Percentiles rank a stretch among this genome's conserved stretches.
These are phyloP conservation scores for Indicator indicator DNA, from an alignment of 2,113 vertebrate species.

Conservation along the genomic window DNA sequence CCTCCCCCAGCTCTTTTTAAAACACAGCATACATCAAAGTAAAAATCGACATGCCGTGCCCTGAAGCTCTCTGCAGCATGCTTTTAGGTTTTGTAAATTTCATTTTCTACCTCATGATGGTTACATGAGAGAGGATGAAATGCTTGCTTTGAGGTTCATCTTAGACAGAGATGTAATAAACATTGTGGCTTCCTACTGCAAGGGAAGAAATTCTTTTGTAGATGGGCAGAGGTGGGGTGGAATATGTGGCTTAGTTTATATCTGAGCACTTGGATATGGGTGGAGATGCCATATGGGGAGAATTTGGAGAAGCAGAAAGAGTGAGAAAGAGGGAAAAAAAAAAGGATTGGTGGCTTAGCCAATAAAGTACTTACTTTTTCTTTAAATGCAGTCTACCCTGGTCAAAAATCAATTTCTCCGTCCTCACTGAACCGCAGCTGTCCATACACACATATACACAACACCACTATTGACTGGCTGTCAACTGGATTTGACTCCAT, in stretches of 20 bases:
- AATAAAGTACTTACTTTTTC: conserved; percentile 18
- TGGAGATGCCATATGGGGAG: background rate
- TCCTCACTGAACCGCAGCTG: background rate
- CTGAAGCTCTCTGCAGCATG: conserved; percentile 77
- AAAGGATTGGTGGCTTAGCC: background rate
- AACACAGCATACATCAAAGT: conserved; percentile 75
- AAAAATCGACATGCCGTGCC: conserved; percentile 69
- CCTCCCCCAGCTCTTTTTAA: background rate
- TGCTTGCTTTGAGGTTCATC: conserved; percentile 77
- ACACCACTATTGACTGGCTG: too few species aligned
- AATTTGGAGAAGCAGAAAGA: background rate
- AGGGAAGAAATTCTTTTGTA: conserved; percentile 63
- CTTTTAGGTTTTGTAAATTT: conserved; percentile 80
- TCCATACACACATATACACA: background rate
- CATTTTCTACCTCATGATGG: conserved; percentile 78
- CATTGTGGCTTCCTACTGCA: conserved; percentile 68
- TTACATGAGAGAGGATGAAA: conserved; percentile 77
- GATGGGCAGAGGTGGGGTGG: background rate
- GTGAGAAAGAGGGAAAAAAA: background rate
- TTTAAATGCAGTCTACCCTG: conserved; percentile 8
- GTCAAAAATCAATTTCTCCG: conserved; percentile 44
- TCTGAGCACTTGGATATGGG: background rate
- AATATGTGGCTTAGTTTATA: conserved; percentile 43
- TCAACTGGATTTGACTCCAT: too few species aligned
- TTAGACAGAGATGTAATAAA: conserved; percentile 76